phyloP scores from a whole-genome alignment of 1,140 invertebrate species.

The Dreissena rostriformis region DNA sequence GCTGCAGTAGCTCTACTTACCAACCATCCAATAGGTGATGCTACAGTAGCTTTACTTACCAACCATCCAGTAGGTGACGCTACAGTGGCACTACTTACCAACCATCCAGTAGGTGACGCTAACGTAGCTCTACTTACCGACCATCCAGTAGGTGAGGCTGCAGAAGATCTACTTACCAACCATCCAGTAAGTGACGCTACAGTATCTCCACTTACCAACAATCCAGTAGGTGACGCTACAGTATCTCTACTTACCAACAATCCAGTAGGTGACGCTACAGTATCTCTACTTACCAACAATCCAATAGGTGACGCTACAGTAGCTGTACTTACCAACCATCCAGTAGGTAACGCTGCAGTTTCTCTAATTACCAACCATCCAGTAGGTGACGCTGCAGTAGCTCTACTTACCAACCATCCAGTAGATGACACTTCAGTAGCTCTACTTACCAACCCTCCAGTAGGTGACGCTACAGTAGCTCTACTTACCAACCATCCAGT shows the following conservation, averaged over 20 bases:
- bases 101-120: constrained; percentile 51
- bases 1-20: constrained; percentile 27
- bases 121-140: constrained; percentile 50
- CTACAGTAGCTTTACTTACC: constrained; percentile 35
- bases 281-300: constrained; percentile 53
- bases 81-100: constrained; percentile 36
- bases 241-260: constrained; percentile 49
- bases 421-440: constrained; percentile 23
- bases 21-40: constrained; percentile 54
- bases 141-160: constrained; percentile 48
- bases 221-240: constrained; percentile 46
- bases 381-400: constrained; percentile 31
- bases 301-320: constrained; percentile 37
- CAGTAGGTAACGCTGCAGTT: constrained; percentile 34
- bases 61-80: constrained; percentile 51
- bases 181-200: constrained; percentile 48
- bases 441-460: constrained; percentile 55
- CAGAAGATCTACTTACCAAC: constrained; percentile 49
- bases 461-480: constrained; percentile 21
- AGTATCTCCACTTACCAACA: constrained; percentile 46
- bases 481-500: constrained; percentile 57
- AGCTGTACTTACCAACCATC: constrained; percentile 54
- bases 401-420: constrained; percentile 56
- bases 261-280: constrained; percentile 42
- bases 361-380: constrained; percentile 55